Evolutionary conservation across 2,888 invertebrate genomes (phyloP), one percentile per base, ranked within the genome.

Genomic region (Charanyca ferruginea): DNA sequence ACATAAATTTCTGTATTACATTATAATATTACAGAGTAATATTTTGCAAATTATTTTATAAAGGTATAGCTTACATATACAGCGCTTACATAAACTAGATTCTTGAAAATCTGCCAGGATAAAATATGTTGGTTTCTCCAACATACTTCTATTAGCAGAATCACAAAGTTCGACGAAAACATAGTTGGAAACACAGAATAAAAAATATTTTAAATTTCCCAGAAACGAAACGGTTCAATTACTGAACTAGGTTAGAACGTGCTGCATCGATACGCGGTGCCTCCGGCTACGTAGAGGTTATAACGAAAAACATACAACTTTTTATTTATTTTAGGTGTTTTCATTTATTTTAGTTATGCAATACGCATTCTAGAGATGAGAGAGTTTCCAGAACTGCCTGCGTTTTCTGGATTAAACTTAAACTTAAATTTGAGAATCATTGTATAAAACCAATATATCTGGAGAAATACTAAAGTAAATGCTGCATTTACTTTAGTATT

Each of bases 271-370:
- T 45, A 22, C 55, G 11, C 32, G 11, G 32, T 0, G 38, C 16
- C 69, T 60, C 60, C 69, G 69, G 13, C 35, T 53, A 13, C 35
- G 53, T 23, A 49, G 35, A 42, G 25, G 35, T 9, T 60, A 0
- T 48, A 41, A 68, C 8, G 32, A 7, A 42, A 13, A 1, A 11
- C 20, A 52, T 1, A 18, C 38, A 41, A 48, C n/a, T 55, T 2
- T 22, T 23, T 28, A 20, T 35, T 38, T 25, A 9, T 0, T 45
- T 25, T 48, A 20, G 1, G 13, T 45, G 9, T 23, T 20, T 28
- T 42, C 18, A 8, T 1, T 1, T 18, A 23, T 20, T 28, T 42
- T 22, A 8, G 1, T 1, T 18, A 23, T 41, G 9, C 13, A 38
- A 32, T 32, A 32, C 9, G 32, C 32, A 32, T 32, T 32, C 6